Percentiles rank a stretch among this genome's conserved stretches.
Evolutionary conservation across 2,888 invertebrate species (phyloP).

Genomic region (Pseudococcus longispinus): DNA sequence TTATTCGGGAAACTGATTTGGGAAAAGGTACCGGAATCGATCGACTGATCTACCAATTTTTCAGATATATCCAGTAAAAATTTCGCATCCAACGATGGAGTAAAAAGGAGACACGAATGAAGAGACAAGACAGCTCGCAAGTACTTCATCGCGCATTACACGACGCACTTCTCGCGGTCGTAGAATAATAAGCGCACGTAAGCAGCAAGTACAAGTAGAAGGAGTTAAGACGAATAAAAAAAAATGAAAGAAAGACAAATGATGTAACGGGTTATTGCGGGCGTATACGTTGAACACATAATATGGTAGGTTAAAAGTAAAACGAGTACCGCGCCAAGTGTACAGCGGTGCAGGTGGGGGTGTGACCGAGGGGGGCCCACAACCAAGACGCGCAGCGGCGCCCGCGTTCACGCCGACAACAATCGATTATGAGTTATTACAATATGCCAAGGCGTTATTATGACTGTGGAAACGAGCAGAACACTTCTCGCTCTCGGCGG

Average conservation of each 20-base stretch:
- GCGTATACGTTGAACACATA: background rate
- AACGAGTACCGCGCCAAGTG: conserved; percentile 16
- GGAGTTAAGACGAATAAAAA: background rate
- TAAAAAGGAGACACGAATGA: too few species aligned
- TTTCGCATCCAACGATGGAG: too few species aligned
- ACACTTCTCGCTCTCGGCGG: background rate
- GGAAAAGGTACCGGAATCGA: too few species aligned
- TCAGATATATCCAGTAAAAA: too few species aligned
- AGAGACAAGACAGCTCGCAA: background rate
- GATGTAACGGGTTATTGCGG: conserved; percentile 10
- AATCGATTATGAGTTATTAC: conserved; percentile 28
- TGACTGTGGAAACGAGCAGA: background rate
- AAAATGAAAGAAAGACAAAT: conserved; percentile 15
- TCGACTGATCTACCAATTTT: too few species aligned
- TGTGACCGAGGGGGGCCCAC: background rate
- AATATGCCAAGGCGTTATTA: conserved; percentile 30
- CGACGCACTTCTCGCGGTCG: background rate
- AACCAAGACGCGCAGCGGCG: background rate
- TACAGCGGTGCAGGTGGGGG: background rate
- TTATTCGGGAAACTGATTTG: too few species aligned
- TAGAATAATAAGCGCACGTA: background rate
- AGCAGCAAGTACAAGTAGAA: background rate
- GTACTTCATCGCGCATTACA: background rate
- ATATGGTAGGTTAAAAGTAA: background rate
- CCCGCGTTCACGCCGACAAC: background rate